These are phyloP conservation scores for Drepanosiphum platanoidis DNA, from an alignment of 2,888 invertebrate genomes.

Conservation along the genomic window DNA sequence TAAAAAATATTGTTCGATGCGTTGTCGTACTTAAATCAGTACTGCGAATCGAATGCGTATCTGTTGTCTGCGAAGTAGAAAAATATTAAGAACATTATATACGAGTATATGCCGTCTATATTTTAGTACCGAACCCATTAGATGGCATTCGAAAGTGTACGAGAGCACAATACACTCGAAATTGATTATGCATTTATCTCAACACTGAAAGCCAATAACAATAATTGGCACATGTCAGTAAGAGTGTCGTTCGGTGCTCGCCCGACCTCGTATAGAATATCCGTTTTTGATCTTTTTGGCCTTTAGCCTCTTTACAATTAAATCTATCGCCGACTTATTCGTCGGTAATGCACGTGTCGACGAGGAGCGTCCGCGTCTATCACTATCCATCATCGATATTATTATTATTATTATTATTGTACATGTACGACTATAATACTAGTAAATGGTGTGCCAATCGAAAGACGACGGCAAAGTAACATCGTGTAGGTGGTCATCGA, in stretches of 20 bases:
- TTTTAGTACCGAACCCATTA: too few species aligned
- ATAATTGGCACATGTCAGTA: slow-evolving; percentile 13
- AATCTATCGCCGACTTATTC: not conserved
- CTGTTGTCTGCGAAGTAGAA: too few species aligned
- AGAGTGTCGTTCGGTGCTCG: not conserved
- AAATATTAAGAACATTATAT: too few species aligned
- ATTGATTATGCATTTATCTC: slow-evolving; percentile 18
- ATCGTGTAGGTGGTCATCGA: not conserved
- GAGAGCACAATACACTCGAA: slow-evolving; percentile 11
- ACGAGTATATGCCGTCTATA: too few species aligned
- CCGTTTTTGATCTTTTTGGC: slow-evolving; percentile 27
- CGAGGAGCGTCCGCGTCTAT: too few species aligned
- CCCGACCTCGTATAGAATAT: slow-evolving; percentile 16
- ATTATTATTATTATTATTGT: not conserved
- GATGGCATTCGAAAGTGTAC: slow-evolving; percentile 44
- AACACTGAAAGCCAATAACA: not conserved
- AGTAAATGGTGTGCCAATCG: not conserved
- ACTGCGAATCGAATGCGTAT: too few species aligned
- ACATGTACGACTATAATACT: not conserved
- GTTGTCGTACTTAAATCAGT: too few species aligned
- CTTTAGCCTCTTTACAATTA: slow-evolving; percentile 49
- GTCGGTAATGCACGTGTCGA: not conserved
- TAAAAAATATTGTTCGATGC: too few species aligned
- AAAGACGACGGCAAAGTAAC: not conserved
- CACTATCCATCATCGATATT: not conserved